Evolutionary conservation across 2,113 vertebrate genomes (phyloP).

Genomic region (Atherinomorus stipes): DNA sequence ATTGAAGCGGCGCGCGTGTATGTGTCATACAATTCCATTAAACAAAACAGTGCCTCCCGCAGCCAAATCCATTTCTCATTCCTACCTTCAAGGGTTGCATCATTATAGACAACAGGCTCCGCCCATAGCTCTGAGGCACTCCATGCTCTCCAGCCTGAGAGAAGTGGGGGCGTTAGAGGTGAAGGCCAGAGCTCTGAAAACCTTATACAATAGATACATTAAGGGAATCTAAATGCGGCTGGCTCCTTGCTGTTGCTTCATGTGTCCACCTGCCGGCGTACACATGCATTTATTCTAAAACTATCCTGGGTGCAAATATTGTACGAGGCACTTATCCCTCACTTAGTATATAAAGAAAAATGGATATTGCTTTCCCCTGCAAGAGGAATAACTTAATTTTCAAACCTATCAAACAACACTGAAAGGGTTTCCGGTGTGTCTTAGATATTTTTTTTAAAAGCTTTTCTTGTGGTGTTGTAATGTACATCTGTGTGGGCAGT

Average conservation of each 20-base stretch:
- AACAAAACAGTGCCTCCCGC: constrained; percentile 11
- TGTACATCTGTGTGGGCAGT: too few relatives aligned
- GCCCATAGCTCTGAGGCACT: constrained; percentile 25
- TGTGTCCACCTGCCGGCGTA: constrained; percentile 28
- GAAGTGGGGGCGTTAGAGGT: constrained; percentile 21
- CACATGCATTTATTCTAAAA: constrained; percentile 35
- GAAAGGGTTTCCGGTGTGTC: neutral
- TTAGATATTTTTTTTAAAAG: constrained; percentile 1
- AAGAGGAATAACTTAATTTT: constrained; percentile 9
- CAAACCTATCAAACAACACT: constrained; percentile 3
- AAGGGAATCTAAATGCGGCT: constrained; percentile 50
- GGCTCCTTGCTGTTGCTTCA: constrained; percentile 39
- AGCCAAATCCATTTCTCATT: constrained; percentile 22
- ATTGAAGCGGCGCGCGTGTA: constrained; percentile 10
- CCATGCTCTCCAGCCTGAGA: neutral
- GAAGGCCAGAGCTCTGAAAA: constrained; percentile 42
- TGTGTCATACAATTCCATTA: constrained; percentile 28
- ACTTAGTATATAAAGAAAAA: constrained; percentile 41
- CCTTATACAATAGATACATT: constrained; percentile 46
- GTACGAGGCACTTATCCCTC: constrained; percentile 32
- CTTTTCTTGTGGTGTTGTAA: neutral
- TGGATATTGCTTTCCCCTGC: constrained; percentile 17
- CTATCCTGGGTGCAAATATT: constrained; percentile 40
- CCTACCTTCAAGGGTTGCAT: constrained; percentile 42
- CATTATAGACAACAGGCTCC: constrained; percentile 36